Conservation (phyloP, 2,113 vertebrate species). For the Coptodon rendalli region DNA sequence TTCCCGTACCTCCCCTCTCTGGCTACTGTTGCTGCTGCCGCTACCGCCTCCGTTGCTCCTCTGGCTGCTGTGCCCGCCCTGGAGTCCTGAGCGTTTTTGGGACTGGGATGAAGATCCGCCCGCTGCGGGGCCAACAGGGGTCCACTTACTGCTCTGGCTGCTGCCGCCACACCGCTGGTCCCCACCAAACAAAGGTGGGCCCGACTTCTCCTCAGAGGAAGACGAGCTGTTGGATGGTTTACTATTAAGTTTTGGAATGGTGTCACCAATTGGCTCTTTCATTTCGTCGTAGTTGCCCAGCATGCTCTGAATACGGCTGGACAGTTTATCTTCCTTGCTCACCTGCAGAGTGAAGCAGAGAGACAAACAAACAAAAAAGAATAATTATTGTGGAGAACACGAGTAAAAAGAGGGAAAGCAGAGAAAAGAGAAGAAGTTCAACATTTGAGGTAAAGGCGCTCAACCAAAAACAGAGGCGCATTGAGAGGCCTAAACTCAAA, state of each 20-base stretch:
- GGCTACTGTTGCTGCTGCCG: conserved; percentile 68
- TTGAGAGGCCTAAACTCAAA: neutral
- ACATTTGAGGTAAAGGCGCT: neutral
- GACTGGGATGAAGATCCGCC: conserved; percentile 79
- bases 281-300: conserved; percentile 99
- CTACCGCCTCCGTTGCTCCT: conserved; percentile 65
- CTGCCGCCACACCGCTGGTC: conserved; percentile 82
- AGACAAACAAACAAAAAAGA: neutral
- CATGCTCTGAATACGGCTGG: conserved; percentile 98
- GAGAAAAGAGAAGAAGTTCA: neutral
- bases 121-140: conserved; percentile 87
- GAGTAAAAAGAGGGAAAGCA: neutral
- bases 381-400: neutral
- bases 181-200: conserved; percentile 77
- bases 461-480: neutral
- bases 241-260: conserved; percentile 83
- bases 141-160: conserved; percentile 95
- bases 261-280: conserved; percentile 90
- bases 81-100: conserved; percentile 85
- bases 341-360: conserved; percentile 71
- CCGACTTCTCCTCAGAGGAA: conserved; percentile 86
- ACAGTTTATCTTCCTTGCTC: conserved; percentile 97
- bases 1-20: conserved; percentile 80
- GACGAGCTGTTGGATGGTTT: conserved; percentile 83
- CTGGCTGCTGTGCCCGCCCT: conserved; percentile 74